A percentile compares a stretch with the other conserved stretches of the same genome.
phyloP scores from a whole-genome alignment of 2,797 vertebrate species.

The Pelobates cultripes region DNA sequence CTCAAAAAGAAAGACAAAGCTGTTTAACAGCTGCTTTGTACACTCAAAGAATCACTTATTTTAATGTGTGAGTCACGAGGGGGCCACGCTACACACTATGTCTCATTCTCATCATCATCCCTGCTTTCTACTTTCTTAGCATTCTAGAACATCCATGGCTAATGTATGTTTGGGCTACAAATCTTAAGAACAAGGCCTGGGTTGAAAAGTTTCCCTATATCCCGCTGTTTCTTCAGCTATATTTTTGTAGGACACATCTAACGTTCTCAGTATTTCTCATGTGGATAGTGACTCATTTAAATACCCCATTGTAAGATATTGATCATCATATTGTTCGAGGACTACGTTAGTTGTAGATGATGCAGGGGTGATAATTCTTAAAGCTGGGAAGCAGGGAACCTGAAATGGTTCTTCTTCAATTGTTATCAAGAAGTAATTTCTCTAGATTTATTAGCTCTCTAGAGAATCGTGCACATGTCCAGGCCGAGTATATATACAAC shows the following conservation, averaged over 20 bases:
- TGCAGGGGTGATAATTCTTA: neutral
- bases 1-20: constrained; percentile 69
- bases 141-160: constrained; percentile 6
- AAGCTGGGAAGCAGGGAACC: neutral
- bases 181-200: constrained; percentile 23
- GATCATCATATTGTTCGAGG: neutral
- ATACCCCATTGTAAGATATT: neutral
- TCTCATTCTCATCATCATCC: fast-evolving
- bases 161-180: constrained; percentile 7
- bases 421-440: neutral
- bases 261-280: neutral
- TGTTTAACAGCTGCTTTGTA: constrained; percentile 78
- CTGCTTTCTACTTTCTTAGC: constrained; percentile 16
- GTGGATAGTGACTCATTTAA: neutral
- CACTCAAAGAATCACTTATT: constrained; percentile 65
- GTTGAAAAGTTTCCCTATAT: constrained; percentile 42
- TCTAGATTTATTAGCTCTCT: neutral
- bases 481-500: neutral
- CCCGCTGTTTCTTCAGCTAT: neutral
- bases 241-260: neutral
- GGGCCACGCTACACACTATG: fast-evolving
- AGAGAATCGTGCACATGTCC: neutral
- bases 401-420: constrained; percentile 1
- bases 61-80: constrained; percentile 26
- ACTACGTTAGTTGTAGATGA: neutral